Evolutionary conservation across 2,797 vertebrate genomes (phyloP).

Genomic region (Ctenosaura bakeri): DNA sequence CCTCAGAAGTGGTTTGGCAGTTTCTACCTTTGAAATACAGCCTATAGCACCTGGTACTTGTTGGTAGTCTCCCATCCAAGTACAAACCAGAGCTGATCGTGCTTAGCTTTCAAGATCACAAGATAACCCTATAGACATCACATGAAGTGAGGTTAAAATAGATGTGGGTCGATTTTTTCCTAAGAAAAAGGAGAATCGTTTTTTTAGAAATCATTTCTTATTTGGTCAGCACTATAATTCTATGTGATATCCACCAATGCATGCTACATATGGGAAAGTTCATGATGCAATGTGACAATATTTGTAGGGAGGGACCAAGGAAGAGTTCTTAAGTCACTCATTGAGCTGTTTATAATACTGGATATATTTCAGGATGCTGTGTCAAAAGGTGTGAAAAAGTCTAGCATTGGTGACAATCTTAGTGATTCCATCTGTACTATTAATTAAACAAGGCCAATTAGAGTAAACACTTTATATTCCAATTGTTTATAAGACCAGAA

Average conservation of each 20-base stretch:
- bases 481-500: neutral
- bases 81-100: no score
- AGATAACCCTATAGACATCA: no score
- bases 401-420: slow-evolving; percentile 51
- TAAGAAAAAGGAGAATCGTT: no score
- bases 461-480: slow-evolving; percentile 5
- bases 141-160: no score
- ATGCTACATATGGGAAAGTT: neutral
- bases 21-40: no score
- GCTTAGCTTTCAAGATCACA: no score
- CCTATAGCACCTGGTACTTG: no score
- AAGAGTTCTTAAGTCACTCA: neutral
- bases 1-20: no score
- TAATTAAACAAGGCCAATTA: neutral
- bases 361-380: neutral
- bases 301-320: neutral
- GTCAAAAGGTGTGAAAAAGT: slow-evolving; percentile 54
- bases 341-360: neutral
- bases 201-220: neutral
- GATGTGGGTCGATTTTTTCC: no score
- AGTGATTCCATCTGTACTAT: neutral
- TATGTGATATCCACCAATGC: neutral
- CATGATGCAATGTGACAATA: neutral
- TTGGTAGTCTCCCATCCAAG: no score
- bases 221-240: neutral